Percentiles rank a stretch among this genome's conserved stretches.
Conservation (phyloP, 37 sponge, comb jelly and placozoan species). For the Oscarella lobularis region DNA sequence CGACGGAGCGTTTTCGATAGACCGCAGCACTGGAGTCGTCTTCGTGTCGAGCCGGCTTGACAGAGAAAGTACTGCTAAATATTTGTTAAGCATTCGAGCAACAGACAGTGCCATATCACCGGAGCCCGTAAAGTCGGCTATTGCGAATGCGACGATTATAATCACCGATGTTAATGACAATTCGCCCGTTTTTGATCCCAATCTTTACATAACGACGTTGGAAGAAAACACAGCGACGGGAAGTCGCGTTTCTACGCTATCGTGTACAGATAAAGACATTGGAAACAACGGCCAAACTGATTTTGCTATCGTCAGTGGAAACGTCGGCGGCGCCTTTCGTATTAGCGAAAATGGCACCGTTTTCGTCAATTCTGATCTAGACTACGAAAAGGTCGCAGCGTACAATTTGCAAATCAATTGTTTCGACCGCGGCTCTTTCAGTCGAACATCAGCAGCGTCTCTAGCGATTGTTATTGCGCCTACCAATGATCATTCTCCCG, state of each 20-base stretch:
- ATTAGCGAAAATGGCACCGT: not conserved
- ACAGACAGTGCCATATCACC: not conserved
- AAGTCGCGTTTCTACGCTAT: not conserved
- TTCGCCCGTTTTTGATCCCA: not conserved
- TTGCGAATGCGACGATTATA: not conserved
- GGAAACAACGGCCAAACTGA: not conserved
- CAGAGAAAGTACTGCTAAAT: not conserved
- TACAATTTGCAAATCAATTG: not conserved
- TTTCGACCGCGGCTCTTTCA: not conserved
- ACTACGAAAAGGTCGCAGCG: not conserved
- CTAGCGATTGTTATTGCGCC: not conserved
- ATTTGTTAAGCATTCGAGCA: not conserved
- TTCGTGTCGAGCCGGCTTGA: not conserved
- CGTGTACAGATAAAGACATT: slow-evolving; percentile 2
- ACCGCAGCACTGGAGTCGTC: not conserved
- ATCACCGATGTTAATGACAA: slow-evolving; percentile 3
- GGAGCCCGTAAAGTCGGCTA: not conserved
- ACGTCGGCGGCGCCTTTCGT: not conserved
- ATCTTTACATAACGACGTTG: not conserved
- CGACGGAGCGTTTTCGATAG: not conserved
- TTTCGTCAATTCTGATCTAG: not conserved
- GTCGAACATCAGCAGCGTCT: not conserved
- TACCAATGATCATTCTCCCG: slow-evolving; percentile 1
- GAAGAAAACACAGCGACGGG: not conserved
- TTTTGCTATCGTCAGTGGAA: not conserved